These are phyloP conservation scores for Dichetophora obliterata DNA, from an alignment of 2,888 invertebrate species.

Conservation along the genomic window DNA sequence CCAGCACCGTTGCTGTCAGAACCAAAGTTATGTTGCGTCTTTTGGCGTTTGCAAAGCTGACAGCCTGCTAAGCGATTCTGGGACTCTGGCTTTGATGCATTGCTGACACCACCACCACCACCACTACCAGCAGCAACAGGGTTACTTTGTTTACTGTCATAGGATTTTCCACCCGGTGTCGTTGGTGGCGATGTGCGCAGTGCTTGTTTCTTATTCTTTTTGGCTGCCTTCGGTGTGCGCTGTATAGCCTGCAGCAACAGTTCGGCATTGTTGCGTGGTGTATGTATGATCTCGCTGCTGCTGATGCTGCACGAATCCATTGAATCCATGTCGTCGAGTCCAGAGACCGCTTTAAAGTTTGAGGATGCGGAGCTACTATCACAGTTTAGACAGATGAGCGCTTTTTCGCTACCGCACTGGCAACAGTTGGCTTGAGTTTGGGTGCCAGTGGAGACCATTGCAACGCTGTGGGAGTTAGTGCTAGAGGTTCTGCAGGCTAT, in stretches of 20 bases:
- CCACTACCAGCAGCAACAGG: too few relatives aligned
- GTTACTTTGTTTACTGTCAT: conserved; percentile 37
- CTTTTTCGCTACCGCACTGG: conserved; percentile 67
- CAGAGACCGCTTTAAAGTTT: conserved; percentile 23
- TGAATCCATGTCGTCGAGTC: conserved; percentile 50
- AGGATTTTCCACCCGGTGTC: conserved; percentile 19
- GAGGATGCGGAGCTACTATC: conserved; percentile 45
- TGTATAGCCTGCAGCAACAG: conserved; percentile 73
- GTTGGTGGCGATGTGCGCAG: conserved; percentile 40
- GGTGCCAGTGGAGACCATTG: conserved; percentile 69
- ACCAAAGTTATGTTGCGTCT: conserved; percentile 66
- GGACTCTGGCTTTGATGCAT: too few relatives aligned
- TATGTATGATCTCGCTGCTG: conserved; percentile 61
- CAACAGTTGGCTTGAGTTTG: conserved; percentile 65
- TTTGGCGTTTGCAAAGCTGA: conserved; percentile 69
- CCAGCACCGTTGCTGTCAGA: background rate
- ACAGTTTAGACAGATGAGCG: conserved; percentile 66
- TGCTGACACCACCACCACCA: conserved; percentile 4
- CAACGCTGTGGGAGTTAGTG: conserved; percentile 46
- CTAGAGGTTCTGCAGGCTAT: conserved; percentile 36
- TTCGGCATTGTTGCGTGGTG: conserved; percentile 71
- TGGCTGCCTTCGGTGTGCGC: conserved; percentile 70
- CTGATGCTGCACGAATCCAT: conserved; percentile 54
- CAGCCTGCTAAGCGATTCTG: conserved; percentile 54
- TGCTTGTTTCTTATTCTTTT: conserved; percentile 56